These are phyloP conservation scores for Hydropsyche tenuis DNA, from an alignment of 1,140 invertebrate genomes.

Conservation along the genomic window DNA sequence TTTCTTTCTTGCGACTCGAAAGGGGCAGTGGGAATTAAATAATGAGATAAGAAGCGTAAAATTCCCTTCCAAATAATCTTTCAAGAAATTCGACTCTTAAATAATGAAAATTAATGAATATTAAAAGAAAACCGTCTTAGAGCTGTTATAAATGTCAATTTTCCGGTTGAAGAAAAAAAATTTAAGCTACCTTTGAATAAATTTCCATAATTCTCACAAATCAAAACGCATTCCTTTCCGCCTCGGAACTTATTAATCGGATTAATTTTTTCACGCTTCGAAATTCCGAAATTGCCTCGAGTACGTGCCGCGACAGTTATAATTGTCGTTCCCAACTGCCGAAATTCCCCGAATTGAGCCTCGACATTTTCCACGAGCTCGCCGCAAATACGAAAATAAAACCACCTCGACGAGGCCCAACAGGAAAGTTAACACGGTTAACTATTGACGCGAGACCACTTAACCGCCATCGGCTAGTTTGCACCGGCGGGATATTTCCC, in stretches of 20 bases:
- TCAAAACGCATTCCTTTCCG: neutral
- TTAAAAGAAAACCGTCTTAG: slow-evolving; percentile 18
- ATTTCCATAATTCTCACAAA: slow-evolving; percentile 9
- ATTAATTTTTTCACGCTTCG: neutral
- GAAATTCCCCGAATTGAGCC: neutral
- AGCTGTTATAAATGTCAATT: slow-evolving; percentile 31
- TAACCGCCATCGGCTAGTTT: neutral
- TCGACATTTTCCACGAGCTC: neutral
- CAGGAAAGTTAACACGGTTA: slow-evolving; percentile 6
- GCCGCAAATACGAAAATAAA: neutral
- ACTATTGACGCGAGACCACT: slow-evolving; percentile 19
- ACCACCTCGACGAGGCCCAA: neutral
- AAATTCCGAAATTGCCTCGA: neutral
- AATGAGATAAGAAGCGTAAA: slow-evolving; percentile 22
- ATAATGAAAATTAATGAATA: slow-evolving; percentile 33
- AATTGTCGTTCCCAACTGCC: no score
- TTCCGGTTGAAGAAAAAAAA: slow-evolving; percentile 21
- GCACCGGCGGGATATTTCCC: neutral
- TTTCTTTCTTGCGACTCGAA: neutral
- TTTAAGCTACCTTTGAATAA: slow-evolving; percentile 31
- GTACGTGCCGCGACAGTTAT: neutral
- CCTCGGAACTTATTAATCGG: neutral
- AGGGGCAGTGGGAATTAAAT: slow-evolving; percentile 1
- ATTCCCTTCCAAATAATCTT: slow-evolving; percentile 1
- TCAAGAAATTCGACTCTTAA: slow-evolving; percentile 13